Evolutionary conservation across 2,113 vertebrate genomes (phyloP), one percentile per base, ranked within the genome.

Genomic region (Podilymbus podiceps): DNA sequence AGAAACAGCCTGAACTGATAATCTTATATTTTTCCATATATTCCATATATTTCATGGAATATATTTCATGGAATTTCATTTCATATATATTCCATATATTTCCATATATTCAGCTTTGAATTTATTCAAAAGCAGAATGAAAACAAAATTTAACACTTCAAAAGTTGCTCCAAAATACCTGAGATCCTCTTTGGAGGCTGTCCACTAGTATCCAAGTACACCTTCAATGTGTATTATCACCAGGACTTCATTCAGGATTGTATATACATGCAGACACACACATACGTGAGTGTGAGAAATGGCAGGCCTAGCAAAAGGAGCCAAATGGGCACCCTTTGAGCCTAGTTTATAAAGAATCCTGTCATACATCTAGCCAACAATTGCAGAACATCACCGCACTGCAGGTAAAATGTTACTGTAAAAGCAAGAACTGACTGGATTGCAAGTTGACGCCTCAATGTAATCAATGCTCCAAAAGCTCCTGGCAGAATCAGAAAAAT

Each of bases 221-320:
- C 35, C 33, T 85, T 38, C 33, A 58, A 12, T 56, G 15, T 28
- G 11, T 44, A 22, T 60, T 64, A 50, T 49, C 19, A 42, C 21
- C 4, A 88, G 67, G 5, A 86, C 40, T 68, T 82, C 8, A 55
- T 44, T 62, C 62, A 50, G 12, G 35, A 56, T 52, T 79, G 20
- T 42, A 15, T 13, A 62, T 40, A n/a, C 35, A 42, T 0, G 0
- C 7, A 79, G 42, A 40, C 18, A 86, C 9, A 15, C 10, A 17
- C 1, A 2, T 13, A 31, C 2, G 5, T 13, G n/a, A 58, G 31
- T 16, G 40, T 42, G 67, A 79, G 58, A 67, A 76, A 53, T 12
- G 14, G 22, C 5, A 76, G 73, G 25, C 53, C 28, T 77, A 59
- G 63, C 3, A 9, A 64, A 73, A 63, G 44, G 28, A 60, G 12